These are phyloP conservation scores for Oenanthe melanoleuca DNA, from an alignment of 2,113 vertebrate species.

Conservation along the genomic window DNA sequence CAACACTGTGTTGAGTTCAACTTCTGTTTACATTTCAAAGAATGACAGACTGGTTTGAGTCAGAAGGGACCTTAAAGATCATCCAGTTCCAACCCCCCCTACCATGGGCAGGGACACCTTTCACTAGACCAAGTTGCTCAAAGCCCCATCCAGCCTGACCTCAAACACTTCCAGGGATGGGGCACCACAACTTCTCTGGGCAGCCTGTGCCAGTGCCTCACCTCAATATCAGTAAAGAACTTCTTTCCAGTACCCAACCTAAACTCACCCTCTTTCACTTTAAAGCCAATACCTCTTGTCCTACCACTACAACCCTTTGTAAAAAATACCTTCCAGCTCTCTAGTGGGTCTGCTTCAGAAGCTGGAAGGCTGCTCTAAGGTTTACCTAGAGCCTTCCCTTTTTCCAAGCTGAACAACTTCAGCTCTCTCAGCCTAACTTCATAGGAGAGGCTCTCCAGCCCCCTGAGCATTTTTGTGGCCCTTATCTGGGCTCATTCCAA, in stretches of 20 bases:
- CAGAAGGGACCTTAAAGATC: neutral
- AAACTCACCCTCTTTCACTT: neutral
- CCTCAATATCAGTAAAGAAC: neutral
- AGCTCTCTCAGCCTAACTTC: neutral
- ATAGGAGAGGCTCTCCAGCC: neutral
- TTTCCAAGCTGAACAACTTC: neutral
- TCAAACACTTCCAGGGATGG: neutral
- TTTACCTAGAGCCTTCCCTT: neutral
- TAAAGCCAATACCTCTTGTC: neutral
- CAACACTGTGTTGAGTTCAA: neutral
- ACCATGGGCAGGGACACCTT: neutral
- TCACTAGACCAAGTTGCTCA: neutral
- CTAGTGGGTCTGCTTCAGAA: neutral
- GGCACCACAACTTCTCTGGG: neutral
- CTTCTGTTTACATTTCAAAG: neutral
- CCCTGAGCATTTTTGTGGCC: fast-evolving
- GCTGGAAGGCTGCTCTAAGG: neutral
- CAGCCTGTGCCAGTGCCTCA: neutral
- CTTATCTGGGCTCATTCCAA: fast-evolving
- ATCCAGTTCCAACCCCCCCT: fast-evolving
- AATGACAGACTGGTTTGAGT: neutral
- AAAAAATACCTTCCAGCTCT: neutral
- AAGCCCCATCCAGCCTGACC: neutral
- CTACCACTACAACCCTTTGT: neutral
- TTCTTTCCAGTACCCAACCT: neutral